Base-by-base conservation (phyloP, 2,888 invertebrate species). In the Calephelis perditalis region DNA sequence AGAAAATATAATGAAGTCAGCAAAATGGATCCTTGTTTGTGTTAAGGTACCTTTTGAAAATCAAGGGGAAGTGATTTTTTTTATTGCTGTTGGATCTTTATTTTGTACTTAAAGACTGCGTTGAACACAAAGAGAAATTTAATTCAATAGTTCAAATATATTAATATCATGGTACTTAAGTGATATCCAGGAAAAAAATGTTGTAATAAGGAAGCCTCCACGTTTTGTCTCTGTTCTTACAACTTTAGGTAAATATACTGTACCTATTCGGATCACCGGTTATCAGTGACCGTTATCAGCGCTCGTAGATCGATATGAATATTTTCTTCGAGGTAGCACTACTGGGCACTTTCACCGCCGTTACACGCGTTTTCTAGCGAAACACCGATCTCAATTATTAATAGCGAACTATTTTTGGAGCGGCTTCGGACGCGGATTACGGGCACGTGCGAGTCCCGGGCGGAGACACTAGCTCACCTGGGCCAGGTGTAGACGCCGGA, bases 401-500 rank as follows among this genome's bases (percentile, higher is more conserved):
- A 90, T 90, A 90, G 90, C 87, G 82, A 84, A 86, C 90, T 90
- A 90, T 90, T 90, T 90, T 87, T 84, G 90, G 90, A 88, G 86
- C 88, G 83, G 85, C 85, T 88, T 89, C 87, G 82, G 82, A 87
- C 82, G 88, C 88, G 84, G 81, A 84, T 87, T 86, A 85, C 88
- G 86, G 85, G 89, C 86, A 87, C 86, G 84, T 87, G 85, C 86
- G 87, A 85, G 83, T 84, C 89, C 89, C 90, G 90, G 89, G 90
- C 86, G 84, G 86, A 86, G 89, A 84, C 87, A 83, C 86, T 83
- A 79, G 87, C 93, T 94, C 93, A 97, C 97, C 97, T 97, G 84
- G 99, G 98, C 98, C 98, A 98, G 87, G 97, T 97, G 93, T 98
- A 98, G 85, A 98, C 97, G 78, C 99, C 99, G 79, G 98, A 99